Evolutionary conservation across 2,113 vertebrate genomes (phyloP).

Genomic region (Esox niger): DNA sequence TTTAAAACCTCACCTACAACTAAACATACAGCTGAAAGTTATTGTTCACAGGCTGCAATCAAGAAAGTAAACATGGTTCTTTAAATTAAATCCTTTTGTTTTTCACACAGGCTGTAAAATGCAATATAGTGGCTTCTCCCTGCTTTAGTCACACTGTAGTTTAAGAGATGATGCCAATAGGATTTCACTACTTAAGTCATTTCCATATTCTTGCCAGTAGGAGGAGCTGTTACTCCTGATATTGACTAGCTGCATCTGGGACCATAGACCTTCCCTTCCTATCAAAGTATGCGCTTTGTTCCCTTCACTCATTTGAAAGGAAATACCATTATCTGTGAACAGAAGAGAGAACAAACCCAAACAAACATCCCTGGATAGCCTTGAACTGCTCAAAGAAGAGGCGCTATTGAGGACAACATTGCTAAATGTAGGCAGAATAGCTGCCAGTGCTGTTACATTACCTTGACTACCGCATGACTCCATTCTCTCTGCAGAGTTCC

Average conservation of each 20-base stretch:
- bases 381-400: slow-evolving; percentile 7
- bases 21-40: too few relatives aligned
- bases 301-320: too few relatives aligned
- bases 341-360: slow-evolving; percentile 23
- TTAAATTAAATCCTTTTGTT: too few relatives aligned
- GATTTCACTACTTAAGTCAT: background rate
- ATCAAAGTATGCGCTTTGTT: too few relatives aligned
- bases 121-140: too few relatives aligned
- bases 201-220: slow-evolving; percentile 33
- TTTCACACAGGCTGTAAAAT: too few relatives aligned
- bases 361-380: background rate
- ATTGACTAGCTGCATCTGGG: background rate
- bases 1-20: too few relatives aligned
- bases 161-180: too few relatives aligned
- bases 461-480: slow-evolving; percentile 52
- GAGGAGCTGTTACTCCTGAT: slow-evolving; percentile 28
- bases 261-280: too few relatives aligned
- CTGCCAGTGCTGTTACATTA: slow-evolving; percentile 15
- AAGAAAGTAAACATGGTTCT: too few relatives aligned
- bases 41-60: too few relatives aligned
- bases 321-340: slow-evolving; percentile 15
- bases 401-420: slow-evolving; percentile 28
- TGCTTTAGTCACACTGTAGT: too few relatives aligned
- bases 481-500: slow-evolving; percentile 73
- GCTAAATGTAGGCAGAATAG: background rate